Evolutionary conservation across 2,888 invertebrate genomes (phyloP).

Genomic region (Heliconius sara): DNA sequence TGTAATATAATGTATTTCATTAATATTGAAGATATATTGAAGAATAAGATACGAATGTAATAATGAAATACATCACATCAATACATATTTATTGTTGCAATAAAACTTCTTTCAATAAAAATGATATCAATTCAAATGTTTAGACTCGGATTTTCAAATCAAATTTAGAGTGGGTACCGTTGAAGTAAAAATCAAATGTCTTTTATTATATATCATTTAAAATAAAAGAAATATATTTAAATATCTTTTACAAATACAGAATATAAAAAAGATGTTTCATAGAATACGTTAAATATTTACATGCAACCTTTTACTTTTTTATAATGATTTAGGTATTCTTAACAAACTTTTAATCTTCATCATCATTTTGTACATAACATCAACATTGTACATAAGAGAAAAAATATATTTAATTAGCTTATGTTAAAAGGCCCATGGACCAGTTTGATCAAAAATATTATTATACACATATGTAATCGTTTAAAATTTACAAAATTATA

Average conservation of each 20-base stretch:
- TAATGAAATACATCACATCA: neutral
- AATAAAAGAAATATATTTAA: neutral
- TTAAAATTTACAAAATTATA: too few species aligned
- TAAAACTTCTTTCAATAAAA: constrained; percentile 39
- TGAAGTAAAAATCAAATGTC: constrained; percentile 38
- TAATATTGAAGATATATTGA: neutral
- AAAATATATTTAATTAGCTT: neutral
- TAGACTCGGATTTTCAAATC: constrained; percentile 51
- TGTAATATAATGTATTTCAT: neutral
- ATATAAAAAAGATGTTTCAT: too few species aligned
- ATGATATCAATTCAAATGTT: constrained; percentile 47
- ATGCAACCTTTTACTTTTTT: too few species aligned
- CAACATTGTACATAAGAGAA: neutral
- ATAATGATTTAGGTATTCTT: too few species aligned
- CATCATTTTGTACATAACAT: too few species aligned
- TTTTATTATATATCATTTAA: constrained; percentile 10
- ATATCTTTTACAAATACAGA: neutral
- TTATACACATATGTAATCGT: neutral
- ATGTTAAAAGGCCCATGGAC: neutral
- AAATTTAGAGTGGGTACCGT: constrained; percentile 46
- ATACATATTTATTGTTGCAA: constrained; percentile 10
- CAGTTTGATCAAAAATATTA: neutral
- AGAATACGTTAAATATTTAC: too few species aligned
- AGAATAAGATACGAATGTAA: neutral
- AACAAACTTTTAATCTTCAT: too few species aligned